These are phyloP conservation scores for Paramisgurnus dabryanus DNA, from an alignment of 2,113 vertebrate genomes.

Conservation along the genomic window DNA sequence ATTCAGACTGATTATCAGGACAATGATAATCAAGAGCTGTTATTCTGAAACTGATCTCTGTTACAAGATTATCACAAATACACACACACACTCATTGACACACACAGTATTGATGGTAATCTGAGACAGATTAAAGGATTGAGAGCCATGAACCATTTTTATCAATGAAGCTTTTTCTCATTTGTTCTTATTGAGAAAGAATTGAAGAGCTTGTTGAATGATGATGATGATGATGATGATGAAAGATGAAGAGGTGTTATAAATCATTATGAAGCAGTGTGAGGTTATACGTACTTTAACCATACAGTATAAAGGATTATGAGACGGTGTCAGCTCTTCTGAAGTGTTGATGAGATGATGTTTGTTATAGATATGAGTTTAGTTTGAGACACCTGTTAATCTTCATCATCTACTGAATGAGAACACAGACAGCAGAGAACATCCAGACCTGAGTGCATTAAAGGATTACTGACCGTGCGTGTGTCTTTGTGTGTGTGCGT, in stretches of 20 bases:
- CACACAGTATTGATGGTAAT: neutral
- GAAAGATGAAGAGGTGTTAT: neutral
- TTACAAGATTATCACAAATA: too few species aligned
- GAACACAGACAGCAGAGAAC: slow-evolving; percentile 65
- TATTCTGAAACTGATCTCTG: too few species aligned
- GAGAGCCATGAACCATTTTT: slow-evolving; percentile 24
- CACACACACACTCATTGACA: neutral
- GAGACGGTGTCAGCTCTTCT: neutral
- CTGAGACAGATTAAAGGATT: slow-evolving; percentile 33
- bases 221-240: too few species aligned
- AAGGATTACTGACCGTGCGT: slow-evolving; percentile 54
- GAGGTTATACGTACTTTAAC: neutral
- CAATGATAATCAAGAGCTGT: too few species aligned
- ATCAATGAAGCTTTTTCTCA: slow-evolving; percentile 45
- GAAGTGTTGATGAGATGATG: neutral
- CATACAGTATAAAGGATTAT: neutral
- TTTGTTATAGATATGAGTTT: neutral
- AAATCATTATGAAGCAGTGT: neutral
- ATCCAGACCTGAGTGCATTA: slow-evolving; percentile 67
- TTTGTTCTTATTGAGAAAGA: neutral
- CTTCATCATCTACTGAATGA: neutral
- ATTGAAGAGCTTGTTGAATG: neutral
- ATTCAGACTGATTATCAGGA: too few species aligned
- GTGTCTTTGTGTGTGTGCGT: too few species aligned
- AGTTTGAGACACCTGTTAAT: neutral